These are phyloP conservation scores for Nothoprocta pentlandii DNA, from an alignment of 2,113 vertebrate species.

Conservation along the genomic window DNA sequence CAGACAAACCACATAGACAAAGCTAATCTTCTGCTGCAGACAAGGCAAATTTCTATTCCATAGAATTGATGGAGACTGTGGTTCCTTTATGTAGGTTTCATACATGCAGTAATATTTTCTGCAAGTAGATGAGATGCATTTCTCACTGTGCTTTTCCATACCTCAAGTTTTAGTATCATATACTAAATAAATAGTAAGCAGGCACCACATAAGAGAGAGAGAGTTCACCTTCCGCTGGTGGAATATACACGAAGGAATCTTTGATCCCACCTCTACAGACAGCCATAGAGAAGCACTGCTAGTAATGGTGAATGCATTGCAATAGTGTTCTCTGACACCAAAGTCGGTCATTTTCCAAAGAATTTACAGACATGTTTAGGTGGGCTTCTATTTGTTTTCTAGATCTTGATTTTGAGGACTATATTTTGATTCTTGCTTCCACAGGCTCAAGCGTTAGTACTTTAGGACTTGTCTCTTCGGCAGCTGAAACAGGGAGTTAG, in stretches of 20 bases:
- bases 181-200: neutral
- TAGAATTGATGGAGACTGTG: neutral
- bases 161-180: neutral
- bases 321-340: neutral
- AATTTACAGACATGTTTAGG: neutral
- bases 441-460: neutral
- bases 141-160: neutral
- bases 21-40: neutral
- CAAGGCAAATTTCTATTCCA: neutral
- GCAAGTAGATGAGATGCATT: neutral
- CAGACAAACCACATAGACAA: neutral
- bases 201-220: neutral
- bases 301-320: neutral
- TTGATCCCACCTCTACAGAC: rapidly evolving
- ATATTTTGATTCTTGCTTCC: neutral
- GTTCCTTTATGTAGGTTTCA: neutral
- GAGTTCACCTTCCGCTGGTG: neutral
- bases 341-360: neutral
- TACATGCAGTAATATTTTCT: neutral
- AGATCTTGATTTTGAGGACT: neutral
- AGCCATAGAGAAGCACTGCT: rapidly evolving
- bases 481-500: neutral
- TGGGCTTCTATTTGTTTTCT: neutral
- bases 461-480: neutral
- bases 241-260: rapidly evolving